A percentile compares a stretch with the other conserved stretches of the same genome.
Conservation (phyloP, 2,113 vertebrate genomes). For the Cathartes aura region DNA sequence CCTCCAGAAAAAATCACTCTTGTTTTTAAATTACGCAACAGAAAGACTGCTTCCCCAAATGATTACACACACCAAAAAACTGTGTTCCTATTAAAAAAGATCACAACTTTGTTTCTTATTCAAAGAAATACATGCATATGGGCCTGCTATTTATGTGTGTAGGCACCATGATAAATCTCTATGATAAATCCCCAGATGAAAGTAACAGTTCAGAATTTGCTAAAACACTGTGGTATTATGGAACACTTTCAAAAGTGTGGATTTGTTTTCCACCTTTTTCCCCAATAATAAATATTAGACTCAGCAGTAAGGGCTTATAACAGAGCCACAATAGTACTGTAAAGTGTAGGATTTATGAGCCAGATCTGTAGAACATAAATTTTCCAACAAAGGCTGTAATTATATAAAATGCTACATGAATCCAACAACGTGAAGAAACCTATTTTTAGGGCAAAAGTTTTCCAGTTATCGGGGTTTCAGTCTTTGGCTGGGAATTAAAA, state of each 20-base stretch:
- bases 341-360: conserved; percentile 30
- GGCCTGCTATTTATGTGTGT: background rate
- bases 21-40: background rate
- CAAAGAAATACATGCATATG: background rate
- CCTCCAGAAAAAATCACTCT: background rate
- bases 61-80: background rate
- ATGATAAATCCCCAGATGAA: background rate
- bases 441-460: conserved; percentile 4
- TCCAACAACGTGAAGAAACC: background rate
- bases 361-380: conserved; percentile 20
- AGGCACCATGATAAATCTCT: background rate
- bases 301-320: background rate
- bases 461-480: background rate
- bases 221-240: background rate
- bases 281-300: background rate
- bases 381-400: conserved; percentile 25
- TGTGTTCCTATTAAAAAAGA: background rate
- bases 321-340: background rate
- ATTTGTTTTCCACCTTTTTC: conserved; percentile 42
- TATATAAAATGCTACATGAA: conserved; percentile 22
- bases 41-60: background rate
- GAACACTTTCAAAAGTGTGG: background rate
- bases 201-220: background rate
- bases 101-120: background rate
- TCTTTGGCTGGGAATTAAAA: background rate